Evolutionary conservation across 2,113 vertebrate species (phyloP), one percentile per base, ranked within the genome.

Genomic region (Sphyrna mokarran): DNA sequence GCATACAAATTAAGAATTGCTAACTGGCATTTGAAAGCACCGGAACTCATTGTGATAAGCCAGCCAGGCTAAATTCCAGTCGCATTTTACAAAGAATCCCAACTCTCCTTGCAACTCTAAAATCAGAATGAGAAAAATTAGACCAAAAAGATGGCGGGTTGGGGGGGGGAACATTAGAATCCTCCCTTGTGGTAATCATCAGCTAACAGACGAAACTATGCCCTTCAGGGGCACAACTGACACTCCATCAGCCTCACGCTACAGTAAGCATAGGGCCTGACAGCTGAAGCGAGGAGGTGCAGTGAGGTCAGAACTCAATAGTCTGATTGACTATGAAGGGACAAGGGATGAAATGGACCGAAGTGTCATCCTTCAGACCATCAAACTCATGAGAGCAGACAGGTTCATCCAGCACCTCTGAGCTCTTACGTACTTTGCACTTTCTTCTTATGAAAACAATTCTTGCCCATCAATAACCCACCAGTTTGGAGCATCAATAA

Each of bases 281-380:
- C 87, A 90, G 87, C 54, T 90, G 87, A 90, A 58, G 54, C 26
- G 6, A 90, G 26, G 29, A 29, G 54, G 54, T 61, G 54, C 48
- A 90, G 13, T 89, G 87, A 18, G 87, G 87, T 90, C 54, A 90
- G 87, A 90, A n/a, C 54, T 61, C 54, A 43, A 33, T 33, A 54
- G 54, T 90, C 87, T 89, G 87, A 90, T 90, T 90, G 87, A 61
- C 54, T 61, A 63, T 90, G 54, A 58, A 61, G 87, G 87, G 87
- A 90, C 11, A 43, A 29, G 87, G 33, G 86, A 58, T 89, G 86
- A 89, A 89, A 89, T 89, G 48, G 86, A 58, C 48, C 43, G 26
- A 58, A 61, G 29, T 90, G 54, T 61, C 54, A 90, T 90, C 87
- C 11, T n/a, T 61, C 87, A 4, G 26, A 3, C 8, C 23, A 89